Evolutionary conservation across 2,113 vertebrate genomes (phyloP), one percentile per base, ranked within the genome.

Genomic region (Hemiscyllium ocellatum): DNA sequence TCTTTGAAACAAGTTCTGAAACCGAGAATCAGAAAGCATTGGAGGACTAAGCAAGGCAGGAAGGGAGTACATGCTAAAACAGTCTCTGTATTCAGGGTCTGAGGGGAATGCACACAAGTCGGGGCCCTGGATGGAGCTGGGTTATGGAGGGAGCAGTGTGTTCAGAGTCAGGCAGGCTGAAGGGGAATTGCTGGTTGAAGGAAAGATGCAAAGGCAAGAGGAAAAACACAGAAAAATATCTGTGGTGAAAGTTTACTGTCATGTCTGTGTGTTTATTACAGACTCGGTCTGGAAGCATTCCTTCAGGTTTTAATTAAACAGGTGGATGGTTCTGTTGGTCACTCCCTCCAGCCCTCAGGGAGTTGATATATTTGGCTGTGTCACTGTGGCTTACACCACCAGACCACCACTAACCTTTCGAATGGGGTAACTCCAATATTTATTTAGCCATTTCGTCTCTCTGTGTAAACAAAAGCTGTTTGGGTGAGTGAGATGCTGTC

Each of bases 381-480:
- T 33, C 29, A 90, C 26, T 33, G 89, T 37, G 56, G 86, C 1
- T n/a, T 65, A 20, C 19, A 17, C 56, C 89, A 91, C 56, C 5
- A 65, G 29, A 37, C 33, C 89, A 42, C n/a, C 52, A n/a, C 89
- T 6, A 20, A n/a, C 61, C 4, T 66, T 33, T 37, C 61, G 6
- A 66, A 66, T 66, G 61, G 89, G 89, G n/a, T 22, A 66, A 68
- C 6, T 68, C 19, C 89, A 93, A 93, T 93, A 93, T 93, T 93
- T 93, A 65, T 8, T 4, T 61, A 93, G 33, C n/a, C 20, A 65
- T 37, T 93, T 33, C 6, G 8, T 22, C 89, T 22, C 89, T 65
- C 26, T 20, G 61, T n/a, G 89, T 66, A 66, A 93, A 66, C n/a
- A 93, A 66, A 47, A 37, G 33, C 1, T 93, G 89, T 66, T 91